Evolutionary conservation across 2,888 invertebrate species (phyloP), one percentile per base, ranked within the genome.

Genomic region (Xestia xanthographa): DNA sequence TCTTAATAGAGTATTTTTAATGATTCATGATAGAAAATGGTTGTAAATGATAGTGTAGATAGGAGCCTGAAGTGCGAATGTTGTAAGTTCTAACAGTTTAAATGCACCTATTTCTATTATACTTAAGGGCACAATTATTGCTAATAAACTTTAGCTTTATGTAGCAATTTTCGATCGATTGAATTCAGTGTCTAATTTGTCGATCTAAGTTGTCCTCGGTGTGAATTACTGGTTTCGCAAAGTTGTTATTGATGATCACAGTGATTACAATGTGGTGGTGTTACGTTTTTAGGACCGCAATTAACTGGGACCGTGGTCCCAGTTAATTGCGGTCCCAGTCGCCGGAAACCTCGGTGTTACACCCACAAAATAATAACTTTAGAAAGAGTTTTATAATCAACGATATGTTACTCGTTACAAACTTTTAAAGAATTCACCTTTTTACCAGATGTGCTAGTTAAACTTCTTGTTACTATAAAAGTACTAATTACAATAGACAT

Each of bases 1-100:
- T 75, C 71, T 79, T 87, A 83, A 87, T 83, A 75, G 87, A 56
- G 75, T 86, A 82, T 87, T 88, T 88, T 88, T 87, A 88, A 88
- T 88, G 87, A 86, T 86, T 79, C 82, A 86, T 84, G 75, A 81
- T 79, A 68, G 77, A 79, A 84, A 87, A 86, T 83, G 66, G 71
- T 72, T 79, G 85, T 83, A 80, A 87, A 85, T 88, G 79, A 87
- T 83, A 72, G 82, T 75, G 67, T 67, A 79, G 87, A 87, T 88
- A 87, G 66, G 56, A 53, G 38, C 29, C 58, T 77, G 63, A 83
- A 78, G 78, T 73, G 79, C 63, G 66, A 83, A 81, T 86, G 77
- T 70, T 82, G 86, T 82, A 77, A 74, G 72, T 78, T 69, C 71
- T 66, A 70, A 73, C 67, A 77, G 65, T 73, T 83, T 83, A 77